These are phyloP conservation scores for Microcebus murinus DNA, from an alignment of 2,113 vertebrate species.

Conservation along the genomic window DNA sequence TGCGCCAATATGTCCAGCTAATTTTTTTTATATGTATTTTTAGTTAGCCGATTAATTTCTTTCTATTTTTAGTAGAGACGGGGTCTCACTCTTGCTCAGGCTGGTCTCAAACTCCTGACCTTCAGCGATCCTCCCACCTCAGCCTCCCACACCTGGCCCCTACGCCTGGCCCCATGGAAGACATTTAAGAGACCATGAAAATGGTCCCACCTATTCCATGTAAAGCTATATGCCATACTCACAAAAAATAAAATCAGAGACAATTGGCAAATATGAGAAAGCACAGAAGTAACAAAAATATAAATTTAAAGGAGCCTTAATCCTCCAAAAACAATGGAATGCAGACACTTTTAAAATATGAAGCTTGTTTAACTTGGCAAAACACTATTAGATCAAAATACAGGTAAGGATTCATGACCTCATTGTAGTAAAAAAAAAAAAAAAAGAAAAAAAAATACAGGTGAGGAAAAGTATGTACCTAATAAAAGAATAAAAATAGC, in stretches of 20 bases:
- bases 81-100: too few species aligned
- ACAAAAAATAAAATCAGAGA: constrained; percentile 53
- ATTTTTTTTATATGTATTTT: background rate
- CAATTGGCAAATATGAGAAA: constrained; percentile 26
- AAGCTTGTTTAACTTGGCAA: background rate
- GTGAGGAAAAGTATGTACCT: background rate
- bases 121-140: too few species aligned
- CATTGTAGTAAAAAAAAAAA: background rate
- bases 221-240: background rate
- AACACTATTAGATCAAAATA: constrained; percentile 41
- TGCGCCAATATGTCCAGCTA: too few species aligned
- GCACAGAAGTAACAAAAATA: background rate
- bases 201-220: background rate
- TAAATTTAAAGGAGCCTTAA: background rate
- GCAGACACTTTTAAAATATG: background rate
- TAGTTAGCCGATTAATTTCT: too few species aligned
- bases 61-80: too few species aligned
- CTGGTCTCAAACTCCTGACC: too few species aligned
- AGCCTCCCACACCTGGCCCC: too few species aligned
- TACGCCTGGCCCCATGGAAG: too few species aligned
- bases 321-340: constrained; percentile 22
- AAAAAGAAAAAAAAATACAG: constrained; percentile 43
- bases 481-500: background rate
- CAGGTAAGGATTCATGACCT: background rate
- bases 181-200: background rate